A percentile compares a stretch with the other conserved stretches of the same genome.
Conservation (phyloP, 2,113 vertebrate genomes). For the Otocyon megalotis region DNA sequence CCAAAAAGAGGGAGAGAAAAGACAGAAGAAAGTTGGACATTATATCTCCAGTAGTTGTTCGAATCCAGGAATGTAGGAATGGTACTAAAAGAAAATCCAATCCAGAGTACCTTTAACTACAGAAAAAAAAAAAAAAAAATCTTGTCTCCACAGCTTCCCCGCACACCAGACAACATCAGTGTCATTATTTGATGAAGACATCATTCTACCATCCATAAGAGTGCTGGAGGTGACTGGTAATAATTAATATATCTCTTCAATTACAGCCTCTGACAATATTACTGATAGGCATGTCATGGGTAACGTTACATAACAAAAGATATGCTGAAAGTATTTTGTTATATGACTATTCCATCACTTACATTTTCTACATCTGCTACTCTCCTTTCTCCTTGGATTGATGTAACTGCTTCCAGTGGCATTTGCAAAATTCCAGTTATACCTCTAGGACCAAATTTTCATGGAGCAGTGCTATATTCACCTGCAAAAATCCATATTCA, state of each 20-base stretch:
- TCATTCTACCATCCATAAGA: conserved; percentile 48
- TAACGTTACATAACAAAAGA: conserved; percentile 76
- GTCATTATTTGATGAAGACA: conserved; percentile 64
- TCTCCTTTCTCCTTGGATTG: conserved; percentile 39
- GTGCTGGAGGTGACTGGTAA: conserved; percentile 75
- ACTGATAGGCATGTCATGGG: conserved; percentile 70
- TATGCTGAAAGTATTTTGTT: conserved; percentile 74
- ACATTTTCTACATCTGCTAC: neutral
- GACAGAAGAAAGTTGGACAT: conserved; percentile 10
- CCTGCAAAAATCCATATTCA: neutral
- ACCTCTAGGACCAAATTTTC: conserved; percentile 29
- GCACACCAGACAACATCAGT: conserved; percentile 62
- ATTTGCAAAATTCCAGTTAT: conserved; percentile 30
- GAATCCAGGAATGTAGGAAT: conserved; percentile 54
- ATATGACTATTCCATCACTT: conserved; percentile 64
- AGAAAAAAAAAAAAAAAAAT: conserved; percentile 61
- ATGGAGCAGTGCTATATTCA: neutral
- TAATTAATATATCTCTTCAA: conserved; percentile 82
- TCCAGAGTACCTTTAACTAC: conserved; percentile 11
- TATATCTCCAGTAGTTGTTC: conserved; percentile 61
- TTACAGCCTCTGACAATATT: conserved; percentile 76
- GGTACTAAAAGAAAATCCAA: conserved; percentile 55
- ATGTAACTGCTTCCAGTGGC: conserved; percentile 38
- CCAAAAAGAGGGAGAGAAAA: neutral
- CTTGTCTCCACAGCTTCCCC: conserved; percentile 68